Evolutionary conservation across 30 jellyfish, hydroid and myxozoan species (phyloP).

Genomic region (Aurelia coerulea): DNA sequence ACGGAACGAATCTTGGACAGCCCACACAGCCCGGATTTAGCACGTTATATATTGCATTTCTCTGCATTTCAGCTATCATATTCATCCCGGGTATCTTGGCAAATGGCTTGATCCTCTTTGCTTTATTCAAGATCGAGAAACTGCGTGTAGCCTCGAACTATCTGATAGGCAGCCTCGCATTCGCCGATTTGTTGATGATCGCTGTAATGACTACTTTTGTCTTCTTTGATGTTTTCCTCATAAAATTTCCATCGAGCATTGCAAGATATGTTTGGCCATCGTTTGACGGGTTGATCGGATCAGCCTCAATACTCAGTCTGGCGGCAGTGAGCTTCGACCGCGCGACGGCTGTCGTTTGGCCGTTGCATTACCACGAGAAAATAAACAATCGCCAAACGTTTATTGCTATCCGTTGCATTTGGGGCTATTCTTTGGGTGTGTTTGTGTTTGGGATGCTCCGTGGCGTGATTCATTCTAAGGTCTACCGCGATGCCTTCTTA

Average conservation of each 20-base stretch:
- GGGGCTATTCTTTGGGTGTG: slow-evolving; percentile 58
- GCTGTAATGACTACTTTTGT: slow-evolving; percentile 52
- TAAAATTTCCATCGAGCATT: slow-evolving; percentile 26
- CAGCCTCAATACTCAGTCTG: slow-evolving; percentile 79
- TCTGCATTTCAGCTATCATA: slow-evolving; percentile 57
- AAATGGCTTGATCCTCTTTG: slow-evolving; percentile 62
- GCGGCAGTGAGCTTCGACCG: slow-evolving; percentile 94
- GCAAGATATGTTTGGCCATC: slow-evolving; percentile 53
- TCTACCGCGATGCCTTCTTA: slow-evolving; percentile 29
- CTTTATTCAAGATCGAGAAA: slow-evolving; percentile 36
- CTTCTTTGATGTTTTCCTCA: slow-evolving; percentile 33
- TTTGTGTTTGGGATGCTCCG: slow-evolving; percentile 59
- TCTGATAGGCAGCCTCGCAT: slow-evolving; percentile 67
- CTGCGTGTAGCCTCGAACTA: slow-evolving; percentile 74
- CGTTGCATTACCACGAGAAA: slow-evolving; percentile 57
- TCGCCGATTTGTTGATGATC: slow-evolving; percentile 80
- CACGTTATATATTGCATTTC: slow-evolving; percentile 52
- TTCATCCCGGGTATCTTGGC: slow-evolving; percentile 77
- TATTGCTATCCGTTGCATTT: slow-evolving; percentile 35
- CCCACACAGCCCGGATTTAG: neutral
- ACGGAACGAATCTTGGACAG: too few relatives aligned
- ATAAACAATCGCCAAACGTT: slow-evolving; percentile 15
- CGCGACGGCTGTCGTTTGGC: slow-evolving; percentile 72
- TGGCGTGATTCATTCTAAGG: slow-evolving; percentile 12
- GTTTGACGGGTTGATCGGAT: slow-evolving; percentile 64